Evolutionary conservation across 2,888 invertebrate species (phyloP).

Genomic region (Lagria hirta): DNA sequence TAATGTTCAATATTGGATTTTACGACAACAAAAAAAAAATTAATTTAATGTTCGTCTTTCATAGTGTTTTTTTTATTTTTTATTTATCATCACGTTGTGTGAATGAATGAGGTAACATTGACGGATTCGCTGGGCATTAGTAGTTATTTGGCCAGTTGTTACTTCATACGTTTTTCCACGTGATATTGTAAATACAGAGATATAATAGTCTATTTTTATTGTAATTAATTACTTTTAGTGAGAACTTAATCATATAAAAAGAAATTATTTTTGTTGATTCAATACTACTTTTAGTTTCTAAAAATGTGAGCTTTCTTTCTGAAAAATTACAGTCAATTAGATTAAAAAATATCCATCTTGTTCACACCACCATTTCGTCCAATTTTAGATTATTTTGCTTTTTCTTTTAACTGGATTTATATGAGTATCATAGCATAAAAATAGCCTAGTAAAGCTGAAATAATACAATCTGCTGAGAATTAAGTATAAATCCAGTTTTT

Average conservation of each 20-base stretch:
- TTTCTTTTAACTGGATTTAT: conserved; percentile 16
- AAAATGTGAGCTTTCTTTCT: conserved; percentile 17
- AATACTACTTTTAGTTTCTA: conserved; percentile 22
- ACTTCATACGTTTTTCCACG: conserved; percentile 27
- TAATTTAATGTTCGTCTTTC: conserved; percentile 24
- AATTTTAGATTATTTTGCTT: conserved; percentile 19
- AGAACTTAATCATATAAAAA: conserved; percentile 31
- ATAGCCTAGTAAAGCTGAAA: not conserved
- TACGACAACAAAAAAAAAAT: conserved; percentile 32
- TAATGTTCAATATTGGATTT: conserved; percentile 23
- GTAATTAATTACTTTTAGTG: conserved; percentile 37
- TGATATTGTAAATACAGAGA: conserved; percentile 35
- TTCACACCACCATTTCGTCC: conserved; percentile 14
- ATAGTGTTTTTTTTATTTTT: conserved; percentile 20
- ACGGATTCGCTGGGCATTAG: conserved; percentile 20
- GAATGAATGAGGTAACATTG: conserved; percentile 6
- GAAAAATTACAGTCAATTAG: conserved; percentile 22
- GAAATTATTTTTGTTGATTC: conserved; percentile 37
- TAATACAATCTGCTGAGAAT: not conserved
- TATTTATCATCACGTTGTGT: conserved; percentile 17
- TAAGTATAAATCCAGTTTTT: conserved; percentile 17
- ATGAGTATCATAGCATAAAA: not conserved
- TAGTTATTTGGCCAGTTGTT: conserved; percentile 32
- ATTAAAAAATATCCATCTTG: conserved; percentile 8
- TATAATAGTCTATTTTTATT: conserved; percentile 37